Conservation (phyloP, 2,888 invertebrate genomes). For the Diadromus collaris region DNA sequence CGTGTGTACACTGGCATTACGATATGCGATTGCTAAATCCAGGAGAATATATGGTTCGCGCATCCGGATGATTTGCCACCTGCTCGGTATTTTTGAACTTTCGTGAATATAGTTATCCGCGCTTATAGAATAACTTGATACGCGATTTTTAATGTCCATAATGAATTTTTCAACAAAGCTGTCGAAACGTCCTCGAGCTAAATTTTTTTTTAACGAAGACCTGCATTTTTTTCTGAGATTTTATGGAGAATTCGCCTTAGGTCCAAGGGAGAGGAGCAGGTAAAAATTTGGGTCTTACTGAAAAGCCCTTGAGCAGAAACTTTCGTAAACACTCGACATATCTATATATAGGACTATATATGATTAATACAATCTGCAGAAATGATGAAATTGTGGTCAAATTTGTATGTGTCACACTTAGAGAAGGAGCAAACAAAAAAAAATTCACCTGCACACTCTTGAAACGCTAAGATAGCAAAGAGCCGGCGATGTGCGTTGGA, state of each 20-base stretch:
- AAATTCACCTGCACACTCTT: background rate
- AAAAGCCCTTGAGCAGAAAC: background rate
- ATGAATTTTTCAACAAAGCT: conserved; percentile 1
- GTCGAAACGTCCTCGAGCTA: too few species aligned
- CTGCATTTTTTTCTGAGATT: too few species aligned
- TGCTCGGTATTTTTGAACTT: background rate
- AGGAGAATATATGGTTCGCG: background rate
- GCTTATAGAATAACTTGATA: background rate
- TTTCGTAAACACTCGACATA: background rate
- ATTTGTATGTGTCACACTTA: background rate
- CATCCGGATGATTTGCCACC: background rate
- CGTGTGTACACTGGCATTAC: conserved; percentile 1
- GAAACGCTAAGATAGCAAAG: background rate
- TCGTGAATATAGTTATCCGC: too few species aligned
- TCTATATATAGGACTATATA: too few species aligned
- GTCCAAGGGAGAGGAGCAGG: too few species aligned
- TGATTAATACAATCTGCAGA: background rate
- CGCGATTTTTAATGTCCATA: background rate
- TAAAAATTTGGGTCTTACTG: background rate
- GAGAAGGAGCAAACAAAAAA: background rate
- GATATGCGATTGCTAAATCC: background rate
- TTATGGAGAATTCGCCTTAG: too few species aligned
- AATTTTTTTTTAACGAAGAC: too few species aligned
- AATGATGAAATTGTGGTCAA: background rate
- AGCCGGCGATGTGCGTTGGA: conserved; percentile 1